Base-by-base conservation (phyloP, 2,797 vertebrate species). In the Urosaurus nigricauda region DNA sequence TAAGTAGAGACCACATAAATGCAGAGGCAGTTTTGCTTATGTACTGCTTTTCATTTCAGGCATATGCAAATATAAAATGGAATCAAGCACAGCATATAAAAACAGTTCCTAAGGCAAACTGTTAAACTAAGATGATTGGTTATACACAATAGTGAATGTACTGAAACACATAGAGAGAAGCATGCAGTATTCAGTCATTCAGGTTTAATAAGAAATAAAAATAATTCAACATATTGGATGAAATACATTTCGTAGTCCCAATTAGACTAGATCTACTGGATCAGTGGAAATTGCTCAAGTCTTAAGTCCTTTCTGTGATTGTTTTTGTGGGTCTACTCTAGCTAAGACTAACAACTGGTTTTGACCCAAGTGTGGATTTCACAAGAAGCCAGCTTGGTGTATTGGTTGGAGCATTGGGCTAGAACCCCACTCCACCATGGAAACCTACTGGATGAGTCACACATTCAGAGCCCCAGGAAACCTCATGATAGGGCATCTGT, bases 11-110 rank as follows among this genome's bases (percentile, higher is more conserved):
- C 87, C 32, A 90, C 35, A 78, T 87, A 94, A 92, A 83, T 24
- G 13, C 12, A 81, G 93, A 95, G 32, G 90, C 85, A 81, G 60
- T 93, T 94, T 90, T 93, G 65, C 89, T 93, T 91, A 86, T 4
- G 1, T 9, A 92, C 43, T 83, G 16, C 63, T 89, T 92, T 89
- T 92, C 91, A 93, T 87, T 94, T 92, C 82, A 93, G 73, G n/a
- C 74, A n/a, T 63, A 88, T 87, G 86, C 51, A 86, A 83, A 85
- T 6, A 24, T 82, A 80, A 88, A 75, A 84, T 75, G 89, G 60
- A 84, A 92, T 60, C 83, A 93, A 75, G 56, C 89, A 43, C 3
- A 58, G 5, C 35, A 21, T 2, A 78, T 71, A 73, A 58, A 93
- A 87, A 80, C 6, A 87, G 89, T 40, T 84, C 88, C 47, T 87